Conservation (phyloP, 1,140 invertebrate species). For the Lordiphosa clarofinis region DNA sequence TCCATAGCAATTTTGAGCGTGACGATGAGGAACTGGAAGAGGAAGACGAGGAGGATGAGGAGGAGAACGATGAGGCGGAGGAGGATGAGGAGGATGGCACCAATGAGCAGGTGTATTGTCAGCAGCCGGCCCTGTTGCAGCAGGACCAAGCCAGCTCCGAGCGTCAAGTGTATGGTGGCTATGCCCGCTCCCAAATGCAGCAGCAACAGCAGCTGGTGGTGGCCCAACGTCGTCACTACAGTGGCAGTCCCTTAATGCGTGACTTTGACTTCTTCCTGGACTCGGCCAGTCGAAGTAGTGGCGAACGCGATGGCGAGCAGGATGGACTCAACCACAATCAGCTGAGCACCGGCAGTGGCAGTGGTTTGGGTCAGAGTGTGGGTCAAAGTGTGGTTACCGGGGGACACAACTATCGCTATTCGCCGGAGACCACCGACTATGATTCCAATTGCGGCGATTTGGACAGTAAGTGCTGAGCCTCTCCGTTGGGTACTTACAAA, state of each 20-base stretch:
- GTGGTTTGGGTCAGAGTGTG: conserved; percentile 29
- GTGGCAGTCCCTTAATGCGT: conserved; percentile 68
- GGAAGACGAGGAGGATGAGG: conserved; percentile 56
- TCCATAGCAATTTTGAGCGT: conserved; percentile 71
- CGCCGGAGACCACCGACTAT: conserved; percentile 96
- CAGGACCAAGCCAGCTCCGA: conserved; percentile 18
- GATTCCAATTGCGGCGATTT: conserved; percentile 93
- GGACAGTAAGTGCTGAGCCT: conserved; percentile 82
- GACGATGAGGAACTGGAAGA: conserved; percentile 71
- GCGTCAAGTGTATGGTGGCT: conserved; percentile 42
- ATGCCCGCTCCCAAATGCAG: conserved; percentile 30
- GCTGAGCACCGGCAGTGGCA: conserved; percentile 51
- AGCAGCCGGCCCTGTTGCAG: conserved; percentile 29
- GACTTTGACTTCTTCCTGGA: conserved; percentile 79
- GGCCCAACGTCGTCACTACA: conserved; percentile 57
- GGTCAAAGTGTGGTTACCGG: conserved; percentile 39
- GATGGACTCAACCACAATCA: conserved; percentile 76
- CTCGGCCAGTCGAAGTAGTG: conserved; percentile 76
- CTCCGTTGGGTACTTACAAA: no score
- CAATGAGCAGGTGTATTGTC: conserved; percentile 50
- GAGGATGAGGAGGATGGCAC: conserved; percentile 49
- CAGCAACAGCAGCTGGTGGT: conserved; percentile 25
- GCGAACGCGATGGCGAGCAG: conserved; percentile 64
- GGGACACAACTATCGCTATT: conserved; percentile 87
- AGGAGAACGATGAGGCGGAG: conserved; percentile 58